Evolutionary conservation across 2,797 vertebrate genomes (phyloP).

Genomic region (Sternarchorhynchus goeldii): DNA sequence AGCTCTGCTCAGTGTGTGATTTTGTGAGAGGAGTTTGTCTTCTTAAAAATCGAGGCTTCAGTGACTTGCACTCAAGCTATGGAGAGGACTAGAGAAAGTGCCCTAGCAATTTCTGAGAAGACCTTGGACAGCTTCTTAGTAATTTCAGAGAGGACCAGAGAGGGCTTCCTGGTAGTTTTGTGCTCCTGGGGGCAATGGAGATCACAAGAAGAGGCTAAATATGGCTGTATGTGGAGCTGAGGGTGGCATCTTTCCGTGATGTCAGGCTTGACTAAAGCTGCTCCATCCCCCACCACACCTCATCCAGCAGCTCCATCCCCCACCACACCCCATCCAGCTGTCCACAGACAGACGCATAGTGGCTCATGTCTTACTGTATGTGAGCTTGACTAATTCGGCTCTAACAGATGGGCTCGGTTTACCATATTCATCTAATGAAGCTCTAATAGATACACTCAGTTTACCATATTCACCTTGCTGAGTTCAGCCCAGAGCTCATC

Average conservation of each 20-base stretch:
- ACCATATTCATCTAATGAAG: conserved; percentile 12
- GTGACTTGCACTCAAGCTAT: too few relatives aligned
- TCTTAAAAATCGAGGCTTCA: too few relatives aligned
- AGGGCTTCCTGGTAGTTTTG: conserved; percentile 59
- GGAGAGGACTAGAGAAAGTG: conserved; percentile 29
- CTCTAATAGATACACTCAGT: neutral
- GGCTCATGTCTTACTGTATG: conserved; percentile 44
- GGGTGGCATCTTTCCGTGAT: conserved; percentile 71
- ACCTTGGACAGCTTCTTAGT: conserved; percentile 56
- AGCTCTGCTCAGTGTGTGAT: too few relatives aligned
- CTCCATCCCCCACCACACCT: conserved; percentile 35
- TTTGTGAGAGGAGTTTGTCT: too few relatives aligned
- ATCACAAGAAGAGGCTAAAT: conserved; percentile 73
- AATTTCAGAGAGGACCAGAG: neutral
- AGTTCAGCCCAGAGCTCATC: conserved; percentile 18
- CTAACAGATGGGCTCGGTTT: conserved; percentile 24
- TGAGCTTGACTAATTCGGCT: conserved; percentile 1
- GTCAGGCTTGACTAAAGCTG: conserved; percentile 61
- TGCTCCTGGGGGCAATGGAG: conserved; percentile 18
- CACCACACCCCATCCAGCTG: conserved; percentile 60
- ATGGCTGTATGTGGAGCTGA: conserved; percentile 62
- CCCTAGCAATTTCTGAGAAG: conserved; percentile 52
- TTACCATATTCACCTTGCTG: conserved; percentile 8
- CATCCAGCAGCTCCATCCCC: conserved; percentile 26
- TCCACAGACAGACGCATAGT: conserved; percentile 41